Evolutionary conservation across 2,888 invertebrate genomes (phyloP).

Genomic region (Pteria penguin): DNA sequence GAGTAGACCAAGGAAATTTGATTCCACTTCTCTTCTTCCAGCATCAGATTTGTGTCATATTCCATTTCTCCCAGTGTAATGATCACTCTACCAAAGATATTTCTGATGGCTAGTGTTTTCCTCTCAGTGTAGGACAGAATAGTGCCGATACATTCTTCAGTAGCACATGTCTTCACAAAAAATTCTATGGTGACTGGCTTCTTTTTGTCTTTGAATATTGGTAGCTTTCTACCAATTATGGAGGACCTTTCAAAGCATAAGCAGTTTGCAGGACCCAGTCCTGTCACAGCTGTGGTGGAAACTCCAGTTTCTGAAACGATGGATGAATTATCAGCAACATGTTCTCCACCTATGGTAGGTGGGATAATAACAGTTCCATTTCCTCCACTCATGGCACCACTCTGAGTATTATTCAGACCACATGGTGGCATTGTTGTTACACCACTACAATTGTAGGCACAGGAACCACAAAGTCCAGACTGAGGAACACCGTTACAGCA

Average conservation of each 20-base stretch:
- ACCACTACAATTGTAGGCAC: constrained; percentile 12
- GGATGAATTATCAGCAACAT: constrained; percentile 7
- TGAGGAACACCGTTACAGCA: not conserved
- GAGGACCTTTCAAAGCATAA: constrained; percentile 51
- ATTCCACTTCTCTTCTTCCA: constrained; percentile 48
- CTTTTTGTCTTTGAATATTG: constrained; percentile 19
- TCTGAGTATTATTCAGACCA: constrained; percentile 3
- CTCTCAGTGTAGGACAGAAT: constrained; percentile 49
- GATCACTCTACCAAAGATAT: constrained; percentile 20
- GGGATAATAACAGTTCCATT: not conserved
- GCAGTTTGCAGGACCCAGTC: constrained; percentile 45
- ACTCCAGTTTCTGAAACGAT: constrained; percentile 5
- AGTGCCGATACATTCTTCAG: constrained; percentile 43
- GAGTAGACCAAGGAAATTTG: constrained; percentile 40
- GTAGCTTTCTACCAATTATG: constrained; percentile 27
- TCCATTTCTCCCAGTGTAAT: constrained; percentile 20
- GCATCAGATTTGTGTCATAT: constrained; percentile 33
- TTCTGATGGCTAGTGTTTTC: constrained; percentile 41
- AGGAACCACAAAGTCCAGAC: constrained; percentile 34
- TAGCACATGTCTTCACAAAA: constrained; percentile 47
- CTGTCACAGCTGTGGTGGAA: not conserved
- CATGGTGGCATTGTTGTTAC: not conserved
- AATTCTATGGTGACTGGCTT: constrained; percentile 49
- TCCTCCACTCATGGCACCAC: not conserved
- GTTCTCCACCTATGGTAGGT: not conserved